These are phyloP conservation scores for Drosophila persimilis DNA, from an alignment of 1,140 invertebrate species.

Conservation along the genomic window DNA sequence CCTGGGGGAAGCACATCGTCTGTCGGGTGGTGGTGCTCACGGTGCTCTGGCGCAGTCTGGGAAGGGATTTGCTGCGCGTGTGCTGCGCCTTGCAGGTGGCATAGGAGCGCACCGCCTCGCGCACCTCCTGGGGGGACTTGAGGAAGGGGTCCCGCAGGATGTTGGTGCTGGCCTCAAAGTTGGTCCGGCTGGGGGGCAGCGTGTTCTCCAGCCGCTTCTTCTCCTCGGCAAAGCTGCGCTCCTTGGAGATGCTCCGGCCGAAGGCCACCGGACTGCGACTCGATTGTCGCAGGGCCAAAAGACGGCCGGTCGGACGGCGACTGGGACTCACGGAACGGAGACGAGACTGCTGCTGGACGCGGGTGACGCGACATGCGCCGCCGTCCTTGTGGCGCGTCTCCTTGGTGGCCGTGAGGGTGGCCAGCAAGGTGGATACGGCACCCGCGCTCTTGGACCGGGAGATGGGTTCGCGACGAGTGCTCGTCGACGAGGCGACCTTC, in stretches of 20 bases:
- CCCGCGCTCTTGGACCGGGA: slow-evolving; percentile 76
- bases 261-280: slow-evolving; percentile 82
- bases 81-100: slow-evolving; percentile 69
- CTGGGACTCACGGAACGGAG: slow-evolving; percentile 67
- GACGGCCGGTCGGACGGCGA: slow-evolving; percentile 40
- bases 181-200: slow-evolving; percentile 61
- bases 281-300: slow-evolving; percentile 61
- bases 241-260: slow-evolving; percentile 80
- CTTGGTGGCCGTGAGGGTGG: slow-evolving; percentile 57
- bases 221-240: slow-evolving; percentile 81
- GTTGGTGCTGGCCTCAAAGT: slow-evolving; percentile 81
- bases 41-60: slow-evolving; percentile 55
- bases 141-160: slow-evolving; percentile 84
- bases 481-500: slow-evolving; percentile 51
- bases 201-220: slow-evolving; percentile 79
- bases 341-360: slow-evolving; percentile 64
- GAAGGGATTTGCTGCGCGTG: slow-evolving; percentile 69
- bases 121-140: slow-evolving; percentile 85
- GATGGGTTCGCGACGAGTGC: slow-evolving; percentile 54
- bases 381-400: slow-evolving; percentile 49
- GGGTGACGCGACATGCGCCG: slow-evolving; percentile 27
- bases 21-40: slow-evolving; percentile 69
- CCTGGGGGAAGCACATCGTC: slow-evolving; percentile 70
- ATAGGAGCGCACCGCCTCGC: slow-evolving; percentile 84
- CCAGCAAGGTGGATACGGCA: slow-evolving; percentile 64